Percentiles rank a stretch among this genome's conserved stretches.
These are phyloP conservation scores for Lophotis ruficrista DNA, from an alignment of 2,113 vertebrate genomes.

Conservation along the genomic window DNA sequence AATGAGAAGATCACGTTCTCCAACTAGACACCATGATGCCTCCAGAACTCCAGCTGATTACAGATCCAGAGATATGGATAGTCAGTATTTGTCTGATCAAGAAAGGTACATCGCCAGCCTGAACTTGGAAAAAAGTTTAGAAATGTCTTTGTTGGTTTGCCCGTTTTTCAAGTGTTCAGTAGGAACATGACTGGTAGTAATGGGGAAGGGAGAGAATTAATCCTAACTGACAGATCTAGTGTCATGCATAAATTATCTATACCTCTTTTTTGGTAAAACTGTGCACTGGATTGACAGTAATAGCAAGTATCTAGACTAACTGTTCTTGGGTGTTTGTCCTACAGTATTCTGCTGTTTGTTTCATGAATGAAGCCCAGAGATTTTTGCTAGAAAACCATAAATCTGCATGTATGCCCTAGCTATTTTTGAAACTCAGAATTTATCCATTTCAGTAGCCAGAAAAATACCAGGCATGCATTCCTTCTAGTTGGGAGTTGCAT, in stretches of 20 bases:
- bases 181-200: neutral
- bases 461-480: neutral
- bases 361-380: neutral
- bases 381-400: neutral
- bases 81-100: slow-evolving; percentile 92
- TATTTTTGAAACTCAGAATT: neutral
- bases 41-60: slow-evolving; percentile 85
- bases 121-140: neutral
- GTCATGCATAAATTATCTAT: neutral
- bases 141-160: neutral
- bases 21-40: slow-evolving; percentile 90
- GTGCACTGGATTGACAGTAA: neutral
- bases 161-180: neutral
- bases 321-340: neutral
- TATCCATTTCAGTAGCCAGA: neutral
- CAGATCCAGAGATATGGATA: slow-evolving; percentile 89
- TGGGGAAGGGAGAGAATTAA: neutral
- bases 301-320: neutral
- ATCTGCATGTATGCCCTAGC: neutral
- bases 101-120: slow-evolving; percentile 88
- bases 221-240: neutral
- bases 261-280: neutral
- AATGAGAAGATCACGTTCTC: slow-evolving; percentile 90
- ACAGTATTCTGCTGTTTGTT: neutral
- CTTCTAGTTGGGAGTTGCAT: neutral